Percentiles rank a stretch among this genome's conserved stretches.
phyloP scores from a whole-genome alignment of 2,113 vertebrate genomes.

The Motacilla alba region DNA sequence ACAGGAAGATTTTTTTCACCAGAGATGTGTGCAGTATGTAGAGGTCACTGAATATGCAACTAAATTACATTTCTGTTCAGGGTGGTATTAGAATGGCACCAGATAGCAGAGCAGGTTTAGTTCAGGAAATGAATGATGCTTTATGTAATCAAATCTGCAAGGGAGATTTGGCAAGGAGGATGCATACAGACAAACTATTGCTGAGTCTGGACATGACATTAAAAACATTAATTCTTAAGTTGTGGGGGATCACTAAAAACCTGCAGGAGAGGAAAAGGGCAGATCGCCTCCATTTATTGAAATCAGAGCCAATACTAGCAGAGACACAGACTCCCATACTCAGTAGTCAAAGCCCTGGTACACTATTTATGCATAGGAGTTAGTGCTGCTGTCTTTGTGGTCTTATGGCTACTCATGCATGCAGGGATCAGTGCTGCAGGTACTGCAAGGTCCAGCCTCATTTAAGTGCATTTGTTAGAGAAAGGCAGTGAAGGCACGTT shows the following conservation, averaged over 20 bases:
- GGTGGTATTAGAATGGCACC: slow-evolving; percentile 19
- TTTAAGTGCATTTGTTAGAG: not conserved
- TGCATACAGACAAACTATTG: not conserved
- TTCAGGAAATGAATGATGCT: slow-evolving; percentile 17
- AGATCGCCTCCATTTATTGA: not conserved
- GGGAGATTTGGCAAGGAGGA: not conserved
- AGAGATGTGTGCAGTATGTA: not conserved
- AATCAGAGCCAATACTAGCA: not conserved
- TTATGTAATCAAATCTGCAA: slow-evolving; percentile 19
- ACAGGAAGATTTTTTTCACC: not conserved
- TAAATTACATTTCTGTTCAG: not conserved
- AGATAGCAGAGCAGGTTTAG: slow-evolving; percentile 15
- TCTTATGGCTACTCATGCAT: not conserved
- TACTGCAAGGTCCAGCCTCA: not conserved
- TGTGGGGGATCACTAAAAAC: not conserved
- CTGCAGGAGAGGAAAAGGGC: not conserved
- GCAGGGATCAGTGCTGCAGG: not conserved
- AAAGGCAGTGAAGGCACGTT: not conserved
- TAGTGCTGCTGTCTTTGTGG: not conserved
- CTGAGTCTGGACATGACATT: not conserved
- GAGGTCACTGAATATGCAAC: not conserved
- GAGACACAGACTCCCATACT: not conserved
- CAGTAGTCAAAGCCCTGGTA: not conserved
- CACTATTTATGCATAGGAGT: not conserved
- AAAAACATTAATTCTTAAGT: not conserved